A percentile compares a stretch with the other conserved stretches of the same genome.
phyloP scores from a whole-genome alignment of 2,797 vertebrate genomes.

The Enteromius afrohamiltoni region DNA sequence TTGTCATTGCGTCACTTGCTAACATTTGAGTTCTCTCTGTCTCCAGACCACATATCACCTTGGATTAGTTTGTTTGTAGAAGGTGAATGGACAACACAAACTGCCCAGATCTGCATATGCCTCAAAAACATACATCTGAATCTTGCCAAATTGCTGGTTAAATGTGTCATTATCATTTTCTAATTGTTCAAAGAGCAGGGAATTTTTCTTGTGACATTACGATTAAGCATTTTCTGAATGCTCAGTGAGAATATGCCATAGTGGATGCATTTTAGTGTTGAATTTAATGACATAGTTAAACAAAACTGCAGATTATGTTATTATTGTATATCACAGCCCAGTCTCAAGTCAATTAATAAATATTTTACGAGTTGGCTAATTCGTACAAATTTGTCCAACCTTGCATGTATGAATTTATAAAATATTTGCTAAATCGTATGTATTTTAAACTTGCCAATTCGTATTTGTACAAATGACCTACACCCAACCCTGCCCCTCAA shows the following conservation, averaged over 20 bases:
- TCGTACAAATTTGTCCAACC: no score
- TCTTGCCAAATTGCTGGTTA: slow-evolving; percentile 37
- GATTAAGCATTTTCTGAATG: not conserved
- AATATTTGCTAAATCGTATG: no score
- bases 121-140: slow-evolving; percentile 18
- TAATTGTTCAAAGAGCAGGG: slow-evolving; percentile 34
- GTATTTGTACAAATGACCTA: no score
- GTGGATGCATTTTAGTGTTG: slow-evolving; percentile 5
- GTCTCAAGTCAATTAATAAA: no score
- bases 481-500: no score
- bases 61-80: slow-evolving; percentile 47
- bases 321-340: not conserved
- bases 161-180: slow-evolving; percentile 33
- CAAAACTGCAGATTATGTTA: not conserved
- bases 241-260: not conserved
- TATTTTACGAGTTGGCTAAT: no score
- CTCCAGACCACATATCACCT: slow-evolving; percentile 20
- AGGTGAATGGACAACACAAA: slow-evolving; percentile 40
- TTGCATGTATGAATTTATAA: no score
- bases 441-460: no score
- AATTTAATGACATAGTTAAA: not conserved
- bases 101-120: slow-evolving; percentile 50
- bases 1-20: not conserved
- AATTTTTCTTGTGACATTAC: not conserved
- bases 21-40: slow-evolving; percentile 47